Evolutionary conservation across 2,888 invertebrate species (phyloP).

Genomic region (Erebia palarica): DNA sequence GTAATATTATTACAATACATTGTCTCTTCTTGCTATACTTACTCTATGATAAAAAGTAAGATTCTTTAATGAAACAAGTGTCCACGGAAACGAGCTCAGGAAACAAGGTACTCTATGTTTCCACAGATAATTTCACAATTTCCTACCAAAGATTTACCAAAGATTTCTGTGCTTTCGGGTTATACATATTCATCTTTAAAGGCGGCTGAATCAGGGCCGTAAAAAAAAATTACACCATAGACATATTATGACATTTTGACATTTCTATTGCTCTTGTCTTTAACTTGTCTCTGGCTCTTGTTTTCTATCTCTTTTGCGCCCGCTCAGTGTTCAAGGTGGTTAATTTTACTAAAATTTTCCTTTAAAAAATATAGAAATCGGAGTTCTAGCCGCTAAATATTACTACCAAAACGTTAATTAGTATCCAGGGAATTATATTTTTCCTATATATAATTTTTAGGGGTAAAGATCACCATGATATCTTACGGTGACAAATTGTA

Average conservation of each 20-base stretch:
- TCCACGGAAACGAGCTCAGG: too few relatives aligned
- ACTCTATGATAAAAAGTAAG: too few relatives aligned
- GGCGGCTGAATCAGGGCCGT: too few relatives aligned
- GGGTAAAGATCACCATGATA: slow-evolving; percentile 77
- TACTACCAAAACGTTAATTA: slow-evolving; percentile 23
- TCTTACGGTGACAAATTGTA: slow-evolving; percentile 62
- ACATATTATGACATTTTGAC: slow-evolving; percentile 35
- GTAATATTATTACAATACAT: too few relatives aligned
- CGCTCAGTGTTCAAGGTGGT: slow-evolving; percentile 78
- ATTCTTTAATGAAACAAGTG: too few relatives aligned
- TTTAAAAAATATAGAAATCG: slow-evolving; percentile 54
- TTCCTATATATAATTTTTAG: slow-evolving; percentile 43
- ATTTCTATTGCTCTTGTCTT: slow-evolving; percentile 29
- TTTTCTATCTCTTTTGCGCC: slow-evolving; percentile 77
- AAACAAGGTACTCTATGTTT: too few relatives aligned
- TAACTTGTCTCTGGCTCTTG: slow-evolving; percentile 36
- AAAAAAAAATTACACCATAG: too few relatives aligned
- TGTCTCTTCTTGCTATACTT: too few relatives aligned
- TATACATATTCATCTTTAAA: too few relatives aligned
- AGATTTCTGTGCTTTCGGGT: too few relatives aligned
- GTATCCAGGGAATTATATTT: slow-evolving; percentile 10
- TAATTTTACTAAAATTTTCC: slow-evolving; percentile 61
- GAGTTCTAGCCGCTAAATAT: slow-evolving; percentile 42
- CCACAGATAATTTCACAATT: too few relatives aligned
- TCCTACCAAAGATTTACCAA: too few relatives aligned